These are phyloP conservation scores for Cichladusa arquata DNA, from an alignment of 2,113 vertebrate species.

Conservation along the genomic window DNA sequence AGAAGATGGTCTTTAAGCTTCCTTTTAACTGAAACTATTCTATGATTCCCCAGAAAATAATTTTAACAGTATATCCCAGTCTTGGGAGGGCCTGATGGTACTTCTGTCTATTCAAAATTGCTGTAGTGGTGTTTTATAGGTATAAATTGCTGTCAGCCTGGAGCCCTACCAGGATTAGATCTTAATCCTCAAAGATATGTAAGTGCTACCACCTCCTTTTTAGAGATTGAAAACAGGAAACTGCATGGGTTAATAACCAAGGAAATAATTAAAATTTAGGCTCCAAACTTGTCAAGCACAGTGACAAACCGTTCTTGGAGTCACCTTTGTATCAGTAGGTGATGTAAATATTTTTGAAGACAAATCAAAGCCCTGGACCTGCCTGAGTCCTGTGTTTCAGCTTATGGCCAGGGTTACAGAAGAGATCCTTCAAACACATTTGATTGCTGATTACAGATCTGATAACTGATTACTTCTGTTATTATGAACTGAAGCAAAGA, in stretches of 20 bases:
- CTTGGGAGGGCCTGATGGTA: not conserved
- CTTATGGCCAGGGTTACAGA: accelerated
- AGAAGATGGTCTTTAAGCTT: not conserved
- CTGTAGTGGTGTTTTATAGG: not conserved
- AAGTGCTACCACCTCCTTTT: not conserved
- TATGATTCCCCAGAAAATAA: not conserved
- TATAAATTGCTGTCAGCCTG: not conserved
- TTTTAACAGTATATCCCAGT: not conserved
- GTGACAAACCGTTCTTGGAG: not conserved
- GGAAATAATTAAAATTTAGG: not conserved
- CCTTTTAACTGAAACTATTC: not conserved
- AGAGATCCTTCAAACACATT: not conserved
- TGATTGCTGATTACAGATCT: not conserved
- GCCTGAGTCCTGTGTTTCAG: not conserved
- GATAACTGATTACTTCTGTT: not conserved
- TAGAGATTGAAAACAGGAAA: not conserved
- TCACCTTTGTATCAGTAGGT: not conserved
- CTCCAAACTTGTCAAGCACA: not conserved
- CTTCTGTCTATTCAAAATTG: not conserved
- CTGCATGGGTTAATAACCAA: not conserved
- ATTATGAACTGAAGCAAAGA: not conserved
- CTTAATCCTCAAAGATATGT: not conserved
- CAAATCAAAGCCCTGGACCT: not conserved
- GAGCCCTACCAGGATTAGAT: not conserved
- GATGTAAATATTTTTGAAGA: not conserved